A percentile compares a stretch with the other conserved stretches of the same genome.
Conservation (phyloP, 2,888 invertebrate species). For the Chymomyza caudatula region DNA sequence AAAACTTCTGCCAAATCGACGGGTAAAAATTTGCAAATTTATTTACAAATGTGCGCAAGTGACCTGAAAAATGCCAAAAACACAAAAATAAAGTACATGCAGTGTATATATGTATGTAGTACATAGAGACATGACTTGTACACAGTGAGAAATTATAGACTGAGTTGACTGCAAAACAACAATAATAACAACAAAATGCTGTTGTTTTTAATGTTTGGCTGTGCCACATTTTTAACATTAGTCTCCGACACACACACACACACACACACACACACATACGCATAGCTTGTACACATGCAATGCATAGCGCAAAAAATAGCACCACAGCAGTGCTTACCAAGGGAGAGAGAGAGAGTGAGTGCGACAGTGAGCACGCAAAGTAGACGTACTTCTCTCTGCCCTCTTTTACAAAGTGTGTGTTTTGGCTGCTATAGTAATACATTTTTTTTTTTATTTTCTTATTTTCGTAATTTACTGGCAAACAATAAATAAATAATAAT, state of each 20-base stretch:
- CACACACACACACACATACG: neutral
- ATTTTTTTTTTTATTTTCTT: conserved; percentile 12
- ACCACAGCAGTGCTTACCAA: conserved; percentile 51
- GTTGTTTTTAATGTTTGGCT: conserved; percentile 21
- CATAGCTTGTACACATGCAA: conserved; percentile 47
- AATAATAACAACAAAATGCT: neutral
- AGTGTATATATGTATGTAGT: neutral
- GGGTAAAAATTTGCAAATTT: conserved; percentile 31
- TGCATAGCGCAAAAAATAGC: conserved; percentile 54
- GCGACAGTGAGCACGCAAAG: conserved; percentile 7
- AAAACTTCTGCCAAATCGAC: conserved; percentile 29
- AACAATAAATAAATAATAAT: conserved; percentile 57
- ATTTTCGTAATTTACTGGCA: conserved; percentile 41
- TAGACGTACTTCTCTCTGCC: too few species aligned
- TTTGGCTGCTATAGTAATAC: neutral
- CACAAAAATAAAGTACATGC: conserved; percentile 7
- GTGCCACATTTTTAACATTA: conserved; percentile 36
- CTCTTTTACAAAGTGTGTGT: conserved; percentile 10
- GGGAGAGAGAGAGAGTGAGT: conserved; percentile 21
- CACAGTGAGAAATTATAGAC: conserved; percentile 24
- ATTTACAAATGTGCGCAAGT: conserved; percentile 36
- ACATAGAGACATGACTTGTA: neutral
- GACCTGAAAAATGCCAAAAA: conserved; percentile 39
- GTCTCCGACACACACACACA: conserved; percentile 29
- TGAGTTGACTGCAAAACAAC: neutral